phyloP scores from a whole-genome alignment of 2,888 invertebrate genomes.

The Linnaemya tessellans region DNA sequence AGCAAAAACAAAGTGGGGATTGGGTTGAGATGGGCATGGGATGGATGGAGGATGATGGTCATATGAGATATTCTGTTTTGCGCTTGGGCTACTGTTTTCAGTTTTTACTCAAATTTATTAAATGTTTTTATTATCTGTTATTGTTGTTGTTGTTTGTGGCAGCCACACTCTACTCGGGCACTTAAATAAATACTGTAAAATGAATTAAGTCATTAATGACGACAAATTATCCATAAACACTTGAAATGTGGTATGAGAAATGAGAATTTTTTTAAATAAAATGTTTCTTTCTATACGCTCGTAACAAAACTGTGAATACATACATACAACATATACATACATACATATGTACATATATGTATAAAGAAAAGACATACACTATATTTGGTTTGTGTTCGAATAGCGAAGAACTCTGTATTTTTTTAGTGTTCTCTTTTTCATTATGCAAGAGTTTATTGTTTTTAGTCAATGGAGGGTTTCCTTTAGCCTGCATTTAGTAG shows the following conservation, averaged over 20 bases:
- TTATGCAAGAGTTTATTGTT: slow-evolving; percentile 42
- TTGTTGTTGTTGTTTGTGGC: slow-evolving; percentile 57
- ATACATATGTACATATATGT: no score
- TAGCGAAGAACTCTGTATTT: background rate
- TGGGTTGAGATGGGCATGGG: slow-evolving; percentile 46
- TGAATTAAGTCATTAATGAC: slow-evolving; percentile 83
- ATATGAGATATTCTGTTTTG: slow-evolving; percentile 55
- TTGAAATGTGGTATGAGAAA: slow-evolving; percentile 59
- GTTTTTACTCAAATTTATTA: slow-evolving; percentile 59
- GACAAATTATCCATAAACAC: slow-evolving; percentile 82
- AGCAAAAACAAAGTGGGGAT: slow-evolving; percentile 61
- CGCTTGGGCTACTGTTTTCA: slow-evolving; percentile 65
- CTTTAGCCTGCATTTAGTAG: background rate
- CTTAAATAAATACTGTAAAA: slow-evolving; percentile 78
- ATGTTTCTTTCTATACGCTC: slow-evolving; percentile 33
- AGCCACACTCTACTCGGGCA: slow-evolving; percentile 59
- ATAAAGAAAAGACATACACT: background rate
- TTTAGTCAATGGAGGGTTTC: slow-evolving; percentile 39
- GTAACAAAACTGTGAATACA: slow-evolving; percentile 6
- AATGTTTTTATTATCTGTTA: slow-evolving; percentile 57
- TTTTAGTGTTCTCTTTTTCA: background rate
- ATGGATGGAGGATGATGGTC: slow-evolving; percentile 52
- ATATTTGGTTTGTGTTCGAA: background rate
- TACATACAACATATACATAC: no score
- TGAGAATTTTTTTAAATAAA: slow-evolving; percentile 22